A percentile compares a stretch with the other conserved stretches of the same genome.
Evolutionary conservation across 2,113 vertebrate genomes (phyloP).

Genomic region (Thunnus thynnus): DNA sequence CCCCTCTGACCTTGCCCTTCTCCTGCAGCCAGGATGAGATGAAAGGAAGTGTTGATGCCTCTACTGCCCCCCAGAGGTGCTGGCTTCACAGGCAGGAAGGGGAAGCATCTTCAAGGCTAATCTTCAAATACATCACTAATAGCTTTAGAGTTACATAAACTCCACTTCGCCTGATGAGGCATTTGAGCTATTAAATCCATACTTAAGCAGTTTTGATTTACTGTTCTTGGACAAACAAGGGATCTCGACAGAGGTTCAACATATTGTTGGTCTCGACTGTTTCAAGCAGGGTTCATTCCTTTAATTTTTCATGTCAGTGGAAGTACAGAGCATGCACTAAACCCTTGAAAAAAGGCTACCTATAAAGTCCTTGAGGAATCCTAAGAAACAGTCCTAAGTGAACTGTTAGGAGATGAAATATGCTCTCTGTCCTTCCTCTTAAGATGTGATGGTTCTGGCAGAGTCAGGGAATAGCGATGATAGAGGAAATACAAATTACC

Average conservation of each 20-base stretch:
- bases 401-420: slow-evolving; percentile 72
- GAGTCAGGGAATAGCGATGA: slow-evolving; percentile 64
- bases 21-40: slow-evolving; percentile 69
- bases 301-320: slow-evolving; percentile 72
- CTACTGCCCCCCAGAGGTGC: slow-evolving; percentile 76
- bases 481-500: slow-evolving; percentile 69
- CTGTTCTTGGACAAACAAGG: slow-evolving; percentile 27
- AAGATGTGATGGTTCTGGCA: slow-evolving; percentile 65
- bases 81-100: slow-evolving; percentile 57
- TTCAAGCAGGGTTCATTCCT: slow-evolving; percentile 50
- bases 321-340: slow-evolving; percentile 61
- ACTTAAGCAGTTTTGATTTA: slow-evolving; percentile 47
- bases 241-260: slow-evolving; percentile 29
- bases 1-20: slow-evolving; percentile 80
- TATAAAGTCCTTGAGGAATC: slow-evolving; percentile 75
- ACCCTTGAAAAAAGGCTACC: slow-evolving; percentile 48
- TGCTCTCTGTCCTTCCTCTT: slow-evolving; percentile 65
- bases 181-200: slow-evolving; percentile 25
- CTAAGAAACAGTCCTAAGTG: slow-evolving; percentile 68
- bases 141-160: slow-evolving; percentile 46
- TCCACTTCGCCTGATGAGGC: slow-evolving; percentile 33
- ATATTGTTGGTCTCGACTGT: slow-evolving; percentile 40
- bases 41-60: slow-evolving; percentile 69
- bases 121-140: slow-evolving; percentile 58
- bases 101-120: slow-evolving; percentile 61